These are phyloP conservation scores for Rhagoletis pomonella DNA, from an alignment of 1,140 invertebrate species.

Conservation along the genomic window DNA sequence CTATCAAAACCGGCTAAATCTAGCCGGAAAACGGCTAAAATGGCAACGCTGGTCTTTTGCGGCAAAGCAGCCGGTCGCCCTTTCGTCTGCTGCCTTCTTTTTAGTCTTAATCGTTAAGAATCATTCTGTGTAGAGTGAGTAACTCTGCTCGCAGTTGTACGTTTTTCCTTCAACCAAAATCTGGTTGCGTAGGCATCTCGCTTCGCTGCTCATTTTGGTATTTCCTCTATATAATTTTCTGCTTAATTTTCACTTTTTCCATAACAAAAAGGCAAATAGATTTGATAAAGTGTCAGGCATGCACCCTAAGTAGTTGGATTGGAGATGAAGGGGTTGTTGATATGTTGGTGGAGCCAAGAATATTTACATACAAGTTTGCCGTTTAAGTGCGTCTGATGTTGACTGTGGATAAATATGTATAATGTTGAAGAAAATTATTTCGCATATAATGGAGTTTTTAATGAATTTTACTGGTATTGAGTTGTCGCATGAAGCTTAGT, in stretches of 20 bases:
- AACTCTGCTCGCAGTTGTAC: neutral
- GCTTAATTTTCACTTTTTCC: conserved; percentile 68
- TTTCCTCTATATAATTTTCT: conserved; percentile 59
- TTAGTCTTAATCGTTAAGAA: no score
- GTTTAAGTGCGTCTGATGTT: conserved; percentile 58
- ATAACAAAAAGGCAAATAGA: conserved; percentile 56
- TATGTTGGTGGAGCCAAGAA: neutral
- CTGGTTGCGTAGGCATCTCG: neutral
- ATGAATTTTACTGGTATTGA: neutral
- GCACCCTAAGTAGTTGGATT: neutral
- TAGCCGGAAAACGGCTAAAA: no score
- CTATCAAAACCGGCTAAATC: no score
- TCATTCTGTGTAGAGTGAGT: neutral
- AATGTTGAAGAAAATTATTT: conserved; percentile 10
- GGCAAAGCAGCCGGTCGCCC: neutral
- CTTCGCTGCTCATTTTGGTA: conserved; percentile 58
- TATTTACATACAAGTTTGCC: neutral
- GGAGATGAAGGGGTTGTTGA: neutral
- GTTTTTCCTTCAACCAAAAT: neutral
- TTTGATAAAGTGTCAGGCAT: conserved; percentile 61
- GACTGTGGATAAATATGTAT: conserved; percentile 16
- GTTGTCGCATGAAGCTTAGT: neutral
- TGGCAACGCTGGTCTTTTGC: no score
- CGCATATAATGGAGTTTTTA: neutral
- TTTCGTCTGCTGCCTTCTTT: neutral